These are phyloP conservation scores for Cinclus cinclus DNA, from an alignment of 2,113 vertebrate genomes.

Conservation along the genomic window DNA sequence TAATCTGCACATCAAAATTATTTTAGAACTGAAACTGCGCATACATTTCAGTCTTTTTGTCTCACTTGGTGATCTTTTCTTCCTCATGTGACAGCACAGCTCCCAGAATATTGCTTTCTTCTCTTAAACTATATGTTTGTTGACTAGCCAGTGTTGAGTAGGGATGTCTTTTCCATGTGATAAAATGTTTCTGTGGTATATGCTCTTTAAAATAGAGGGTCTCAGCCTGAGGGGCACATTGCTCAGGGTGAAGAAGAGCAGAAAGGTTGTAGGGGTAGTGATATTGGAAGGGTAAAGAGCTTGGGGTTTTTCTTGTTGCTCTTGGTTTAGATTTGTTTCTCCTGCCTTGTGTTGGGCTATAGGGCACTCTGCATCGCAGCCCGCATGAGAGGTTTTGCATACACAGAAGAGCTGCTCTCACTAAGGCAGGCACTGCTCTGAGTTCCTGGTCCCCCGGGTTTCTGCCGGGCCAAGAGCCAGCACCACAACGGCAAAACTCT, in stretches of 20 bases:
- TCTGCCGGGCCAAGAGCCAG: background rate
- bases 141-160: background rate
- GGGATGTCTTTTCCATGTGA: rapidly evolving
- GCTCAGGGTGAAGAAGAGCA: background rate
- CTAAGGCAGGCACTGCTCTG: rapidly evolving
- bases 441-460: rapidly evolving
- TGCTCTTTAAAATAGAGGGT: background rate
- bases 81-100: background rate
- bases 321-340: background rate
- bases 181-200: background rate
- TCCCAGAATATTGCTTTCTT: background rate
- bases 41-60: background rate
- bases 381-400: background rate
- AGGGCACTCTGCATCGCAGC: rapidly evolving
- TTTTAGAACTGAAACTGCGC: background rate
- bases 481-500: background rate
- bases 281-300: background rate
- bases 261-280: background rate
- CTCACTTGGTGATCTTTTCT: background rate
- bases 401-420: background rate
- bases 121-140: background rate
- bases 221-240: background rate
- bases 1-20: background rate
- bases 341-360: background rate
- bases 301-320: background rate